phyloP scores from a whole-genome alignment of 92 coral and sea anemone species.

The Blastomussa wellsi region DNA sequence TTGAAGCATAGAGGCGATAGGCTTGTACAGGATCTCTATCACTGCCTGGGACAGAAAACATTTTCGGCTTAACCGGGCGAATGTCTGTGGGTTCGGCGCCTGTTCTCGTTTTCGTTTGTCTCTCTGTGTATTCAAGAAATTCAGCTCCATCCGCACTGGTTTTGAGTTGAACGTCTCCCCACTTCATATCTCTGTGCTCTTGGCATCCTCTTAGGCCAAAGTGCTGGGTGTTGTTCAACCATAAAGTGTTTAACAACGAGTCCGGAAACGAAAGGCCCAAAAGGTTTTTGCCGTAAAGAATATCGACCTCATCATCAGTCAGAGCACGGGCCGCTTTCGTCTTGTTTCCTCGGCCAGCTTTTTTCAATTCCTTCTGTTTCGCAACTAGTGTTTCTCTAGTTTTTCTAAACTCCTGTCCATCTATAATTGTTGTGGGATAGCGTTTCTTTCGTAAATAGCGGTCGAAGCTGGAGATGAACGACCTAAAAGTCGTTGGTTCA shows the following conservation, averaged over 20 bases:
- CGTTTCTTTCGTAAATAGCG: slow-evolving; percentile 10
- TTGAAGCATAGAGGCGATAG: slow-evolving; percentile 39
- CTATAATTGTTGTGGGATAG: slow-evolving; percentile 19
- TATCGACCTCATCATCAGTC: slow-evolving; percentile 39
- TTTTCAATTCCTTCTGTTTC: slow-evolving; percentile 31
- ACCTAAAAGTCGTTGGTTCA: slow-evolving; percentile 10
- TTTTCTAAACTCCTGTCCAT: slow-evolving; percentile 12
- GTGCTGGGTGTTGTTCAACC: neutral
- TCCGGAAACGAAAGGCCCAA: slow-evolving; percentile 26
- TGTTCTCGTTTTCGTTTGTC: too few relatives aligned
- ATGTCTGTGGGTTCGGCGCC: slow-evolving; percentile 43
- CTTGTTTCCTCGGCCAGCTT: slow-evolving; percentile 30
- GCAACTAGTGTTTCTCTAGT: slow-evolving; percentile 29
- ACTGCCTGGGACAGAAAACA: slow-evolving; percentile 43
- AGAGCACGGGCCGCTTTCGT: slow-evolving; percentile 15
- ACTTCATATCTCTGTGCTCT: neutral
- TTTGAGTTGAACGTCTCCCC: slow-evolving; percentile 7
- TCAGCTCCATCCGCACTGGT: slow-evolving; percentile 10
- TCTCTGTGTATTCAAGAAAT: neutral
- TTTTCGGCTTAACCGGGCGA: slow-evolving; percentile 38
- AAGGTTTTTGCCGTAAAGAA: slow-evolving; percentile 17
- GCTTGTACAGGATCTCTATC: slow-evolving; percentile 40
- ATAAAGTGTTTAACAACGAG: slow-evolving; percentile 7
- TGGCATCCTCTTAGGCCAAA: neutral
- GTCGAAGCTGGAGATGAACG: slow-evolving; percentile 34